These are phyloP conservation scores for Lacanobia oleracea DNA, from an alignment of 2,888 invertebrate genomes.

Conservation along the genomic window DNA sequence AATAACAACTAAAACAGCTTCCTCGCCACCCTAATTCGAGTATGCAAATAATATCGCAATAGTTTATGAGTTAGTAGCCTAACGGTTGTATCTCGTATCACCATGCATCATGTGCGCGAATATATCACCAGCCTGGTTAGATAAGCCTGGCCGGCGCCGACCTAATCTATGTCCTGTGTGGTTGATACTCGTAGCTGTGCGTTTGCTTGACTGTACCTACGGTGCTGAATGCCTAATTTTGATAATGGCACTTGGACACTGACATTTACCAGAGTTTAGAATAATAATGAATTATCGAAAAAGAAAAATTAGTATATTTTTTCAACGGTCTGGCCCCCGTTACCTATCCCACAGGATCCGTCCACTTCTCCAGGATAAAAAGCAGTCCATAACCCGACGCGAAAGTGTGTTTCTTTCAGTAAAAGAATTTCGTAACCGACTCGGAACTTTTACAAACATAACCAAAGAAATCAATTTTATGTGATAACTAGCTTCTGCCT, in stretches of 20 bases:
- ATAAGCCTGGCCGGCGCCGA: constrained; percentile 56
- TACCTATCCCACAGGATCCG: no score
- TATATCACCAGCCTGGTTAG: constrained; percentile 52
- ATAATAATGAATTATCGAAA: no score
- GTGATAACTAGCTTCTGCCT: no score
- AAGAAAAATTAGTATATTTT: no score
- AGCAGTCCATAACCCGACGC: no score
- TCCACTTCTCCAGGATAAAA: no score
- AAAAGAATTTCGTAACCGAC: no score
- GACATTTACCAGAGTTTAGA: no score
- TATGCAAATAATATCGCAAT: constrained; percentile 33
- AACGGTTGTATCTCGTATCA: constrained; percentile 49
- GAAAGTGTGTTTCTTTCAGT: no score
- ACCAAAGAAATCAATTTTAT: no score
- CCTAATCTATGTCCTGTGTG: constrained; percentile 57
- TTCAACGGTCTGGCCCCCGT: no score
- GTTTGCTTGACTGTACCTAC: constrained; percentile 6
- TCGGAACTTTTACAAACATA: no score
- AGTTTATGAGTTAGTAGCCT: constrained; percentile 36
- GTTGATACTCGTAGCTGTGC: constrained; percentile 28
- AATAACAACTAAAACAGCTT: constrained; percentile 4
- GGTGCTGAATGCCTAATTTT: constrained; percentile 4
- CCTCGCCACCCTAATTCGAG: constrained; percentile 10
- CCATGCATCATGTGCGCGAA: constrained; percentile 54
- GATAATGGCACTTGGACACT: neutral